phyloP scores from a whole-genome alignment of 2,888 invertebrate species.

The Drosophila engyochracea region DNA sequence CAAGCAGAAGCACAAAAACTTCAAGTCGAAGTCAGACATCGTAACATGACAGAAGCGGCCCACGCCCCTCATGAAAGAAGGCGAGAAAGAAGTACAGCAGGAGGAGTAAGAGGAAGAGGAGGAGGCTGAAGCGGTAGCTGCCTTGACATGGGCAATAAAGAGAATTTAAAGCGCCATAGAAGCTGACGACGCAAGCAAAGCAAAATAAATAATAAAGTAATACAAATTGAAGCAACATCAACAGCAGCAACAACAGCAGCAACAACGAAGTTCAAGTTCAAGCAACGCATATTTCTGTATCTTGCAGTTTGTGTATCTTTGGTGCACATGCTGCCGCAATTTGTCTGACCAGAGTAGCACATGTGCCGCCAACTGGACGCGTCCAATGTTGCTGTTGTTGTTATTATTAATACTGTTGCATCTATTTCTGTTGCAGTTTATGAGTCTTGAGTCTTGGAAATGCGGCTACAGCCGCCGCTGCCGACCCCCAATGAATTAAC shows the following conservation, averaged over 20 bases:
- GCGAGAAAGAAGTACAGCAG: neutral
- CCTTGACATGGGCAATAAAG: constrained; percentile 78
- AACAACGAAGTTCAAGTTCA: constrained; percentile 75
- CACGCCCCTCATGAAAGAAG: constrained; percentile 26
- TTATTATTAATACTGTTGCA: constrained; percentile 37
- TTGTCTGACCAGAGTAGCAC: constrained; percentile 58
- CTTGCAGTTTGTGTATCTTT: constrained; percentile 60
- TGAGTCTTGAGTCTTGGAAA: constrained; percentile 18
- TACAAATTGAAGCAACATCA: constrained; percentile 59
- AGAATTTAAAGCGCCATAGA: constrained; percentile 73
- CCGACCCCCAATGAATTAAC: constrained; percentile 73
- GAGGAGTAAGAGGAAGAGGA: neutral
- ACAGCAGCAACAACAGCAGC: constrained; percentile 18
- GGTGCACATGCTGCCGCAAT: constrained; percentile 51
- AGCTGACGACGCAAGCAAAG: constrained; percentile 44
- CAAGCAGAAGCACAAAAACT: constrained; percentile 27
- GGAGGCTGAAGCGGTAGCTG: constrained; percentile 30
- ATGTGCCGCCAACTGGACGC: constrained; percentile 74
- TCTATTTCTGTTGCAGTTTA: constrained; percentile 70
- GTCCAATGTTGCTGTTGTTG: constrained; percentile 12
- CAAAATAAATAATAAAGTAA: constrained; percentile 72
- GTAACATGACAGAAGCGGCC: constrained; percentile 46
- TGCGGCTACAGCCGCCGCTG: constrained; percentile 13
- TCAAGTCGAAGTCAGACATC: constrained; percentile 39
- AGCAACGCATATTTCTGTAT: constrained; percentile 58